These are phyloP conservation scores for Dilophus febrilis DNA, from an alignment of 2,888 invertebrate species.

Conservation along the genomic window DNA sequence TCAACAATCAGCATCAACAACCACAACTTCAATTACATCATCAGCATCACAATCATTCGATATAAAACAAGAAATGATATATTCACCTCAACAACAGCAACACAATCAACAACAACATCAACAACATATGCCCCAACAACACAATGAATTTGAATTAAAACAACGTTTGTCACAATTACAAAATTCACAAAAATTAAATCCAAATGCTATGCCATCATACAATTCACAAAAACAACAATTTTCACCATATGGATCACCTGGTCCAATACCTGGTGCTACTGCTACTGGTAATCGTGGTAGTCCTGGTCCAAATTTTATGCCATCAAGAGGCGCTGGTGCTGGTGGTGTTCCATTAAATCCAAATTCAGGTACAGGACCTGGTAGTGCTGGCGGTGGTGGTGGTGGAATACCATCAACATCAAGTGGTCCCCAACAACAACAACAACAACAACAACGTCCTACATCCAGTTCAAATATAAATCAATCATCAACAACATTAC, in stretches of 20 bases:
- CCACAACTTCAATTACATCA: constrained; percentile 29
- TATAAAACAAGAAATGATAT: constrained; percentile 38
- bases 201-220: constrained; percentile 14
- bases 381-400: constrained; percentile 1
- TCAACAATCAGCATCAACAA: constrained; percentile 6
- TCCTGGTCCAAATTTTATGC: constrained; percentile 25
- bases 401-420: constrained; percentile 15
- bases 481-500: constrained; percentile 37
- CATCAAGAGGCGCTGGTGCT: constrained; percentile 16
- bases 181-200: constrained; percentile 22
- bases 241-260: constrained; percentile 47
- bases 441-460: constrained; percentile 9
- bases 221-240: constrained; percentile 34
- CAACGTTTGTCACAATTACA: constrained; percentile 13
- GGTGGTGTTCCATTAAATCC: constrained; percentile 11
- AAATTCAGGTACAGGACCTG: background rate
- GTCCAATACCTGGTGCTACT: constrained; percentile 31
- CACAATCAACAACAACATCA: constrained; percentile 18
- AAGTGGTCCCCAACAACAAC: constrained; percentile 11
- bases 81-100: constrained; percentile 21
- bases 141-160: constrained; percentile 30
- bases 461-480: constrained; percentile 11
- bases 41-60: constrained; percentile 30
- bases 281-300: constrained; percentile 35
- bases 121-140: constrained; percentile 26